A percentile compares a stretch with the other conserved stretches of the same genome.
Conservation (phyloP, 2,888 invertebrate genomes). For the Mantis religiosa region DNA sequence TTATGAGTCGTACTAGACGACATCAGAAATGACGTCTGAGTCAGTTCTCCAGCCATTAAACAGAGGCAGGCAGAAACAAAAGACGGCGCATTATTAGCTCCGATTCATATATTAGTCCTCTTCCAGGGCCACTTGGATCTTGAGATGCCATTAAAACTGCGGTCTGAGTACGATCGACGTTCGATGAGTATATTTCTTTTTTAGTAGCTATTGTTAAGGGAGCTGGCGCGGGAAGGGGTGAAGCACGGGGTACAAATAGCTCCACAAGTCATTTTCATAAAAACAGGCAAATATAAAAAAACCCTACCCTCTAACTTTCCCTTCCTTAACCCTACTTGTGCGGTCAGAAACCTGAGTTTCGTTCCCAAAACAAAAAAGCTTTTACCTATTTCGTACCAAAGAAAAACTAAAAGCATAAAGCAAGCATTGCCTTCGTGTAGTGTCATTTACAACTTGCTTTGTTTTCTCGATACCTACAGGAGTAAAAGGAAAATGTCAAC, state of each 20-base stretch:
- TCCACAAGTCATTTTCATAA: neutral
- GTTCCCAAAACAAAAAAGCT: neutral
- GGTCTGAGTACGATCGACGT: neutral
- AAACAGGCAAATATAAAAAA: neutral
- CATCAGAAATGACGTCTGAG: neutral
- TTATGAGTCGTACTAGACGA: neutral
- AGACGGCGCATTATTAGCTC: neutral
- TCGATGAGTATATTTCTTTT: neutral
- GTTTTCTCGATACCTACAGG: neutral
- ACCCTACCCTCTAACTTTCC: neutral
- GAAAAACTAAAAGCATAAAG: neutral
- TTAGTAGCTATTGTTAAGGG: neutral
- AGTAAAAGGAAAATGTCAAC: neutral
- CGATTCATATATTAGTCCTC: neutral
- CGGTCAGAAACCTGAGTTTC: neutral
- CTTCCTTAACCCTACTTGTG: neutral
- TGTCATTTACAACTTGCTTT: neutral
- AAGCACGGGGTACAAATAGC: neutral
- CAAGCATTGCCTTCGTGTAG: neutral
- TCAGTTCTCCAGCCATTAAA: neutral
- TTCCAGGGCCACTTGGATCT: neutral
- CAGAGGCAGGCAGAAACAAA: neutral
- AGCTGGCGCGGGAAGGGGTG: neutral
- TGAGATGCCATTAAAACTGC: neutral
- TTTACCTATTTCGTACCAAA: neutral